Percentiles rank a stretch among this genome's conserved stretches.
These are phyloP conservation scores for Cyprinodon tularosa DNA, from an alignment of 2,113 vertebrate species.

Conservation along the genomic window DNA sequence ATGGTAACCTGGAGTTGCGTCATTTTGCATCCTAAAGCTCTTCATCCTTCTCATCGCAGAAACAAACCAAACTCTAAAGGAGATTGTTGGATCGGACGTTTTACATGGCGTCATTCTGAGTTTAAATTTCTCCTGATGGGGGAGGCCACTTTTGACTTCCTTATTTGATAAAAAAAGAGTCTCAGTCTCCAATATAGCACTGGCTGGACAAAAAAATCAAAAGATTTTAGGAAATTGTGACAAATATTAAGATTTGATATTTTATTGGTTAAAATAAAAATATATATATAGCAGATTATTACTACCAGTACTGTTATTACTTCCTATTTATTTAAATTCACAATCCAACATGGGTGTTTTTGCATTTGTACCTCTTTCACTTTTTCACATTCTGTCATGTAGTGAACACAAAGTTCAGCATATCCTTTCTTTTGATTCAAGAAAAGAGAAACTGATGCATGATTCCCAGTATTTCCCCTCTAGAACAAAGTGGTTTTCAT, in stretches of 20 bases:
- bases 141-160: too few species aligned
- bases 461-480: not conserved
- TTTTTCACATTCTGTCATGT: not conserved
- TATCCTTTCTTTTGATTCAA: not conserved
- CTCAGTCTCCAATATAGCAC: not conserved
- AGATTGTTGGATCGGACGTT: constrained; percentile 54
- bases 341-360: not conserved
- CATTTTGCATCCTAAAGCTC: constrained; percentile 52
- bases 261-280: not conserved
- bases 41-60: constrained; percentile 73
- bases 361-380: not conserved
- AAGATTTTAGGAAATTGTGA: not conserved
- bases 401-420: not conserved
- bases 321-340: not conserved
- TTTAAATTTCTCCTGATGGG: too few species aligned
- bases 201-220: not conserved
- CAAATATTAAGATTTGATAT: not conserved
- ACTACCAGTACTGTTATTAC: not conserved
- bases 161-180: not conserved
- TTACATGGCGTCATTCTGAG: constrained; percentile 1
- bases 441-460: too few species aligned
- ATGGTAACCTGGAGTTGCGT: constrained; percentile 12
- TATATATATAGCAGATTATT: not conserved
- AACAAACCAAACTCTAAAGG: constrained; percentile 58
- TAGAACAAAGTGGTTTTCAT: not conserved